These are phyloP conservation scores for Drosophila mayri DNA, from an alignment of 1,140 invertebrate genomes.

Conservation along the genomic window DNA sequence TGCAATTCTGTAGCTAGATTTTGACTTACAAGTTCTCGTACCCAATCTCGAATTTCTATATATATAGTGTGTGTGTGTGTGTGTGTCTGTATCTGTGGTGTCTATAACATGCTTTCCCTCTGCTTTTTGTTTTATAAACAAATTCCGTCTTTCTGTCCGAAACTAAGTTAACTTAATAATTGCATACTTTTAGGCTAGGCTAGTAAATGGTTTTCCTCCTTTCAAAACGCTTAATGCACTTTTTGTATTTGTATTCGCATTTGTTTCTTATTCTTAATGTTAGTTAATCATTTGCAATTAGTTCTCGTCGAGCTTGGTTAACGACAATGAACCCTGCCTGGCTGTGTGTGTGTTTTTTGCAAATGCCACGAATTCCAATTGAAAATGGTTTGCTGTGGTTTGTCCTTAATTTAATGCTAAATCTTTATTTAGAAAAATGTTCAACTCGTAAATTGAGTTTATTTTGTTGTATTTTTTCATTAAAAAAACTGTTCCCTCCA, in stretches of 20 bases:
- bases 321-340: constrained; percentile 39
- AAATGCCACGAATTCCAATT: constrained; percentile 31
- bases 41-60: constrained; percentile 39
- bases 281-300: constrained; percentile 35
- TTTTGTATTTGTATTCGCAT: constrained; percentile 61
- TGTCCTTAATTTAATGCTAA: constrained; percentile 44
- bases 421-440: constrained; percentile 71
- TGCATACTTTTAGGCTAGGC: constrained; percentile 79
- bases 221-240: constrained; percentile 72
- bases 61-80: constrained; percentile 19
- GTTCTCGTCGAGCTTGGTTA: constrained; percentile 57
- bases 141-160: constrained; percentile 19
- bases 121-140: constrained; percentile 75
- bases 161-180: constrained; percentile 80
- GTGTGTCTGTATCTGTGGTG: constrained; percentile 36
- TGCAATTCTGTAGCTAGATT: constrained; percentile 81
- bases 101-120: constrained; percentile 44
- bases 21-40: constrained; percentile 63
- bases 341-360: constrained; percentile 11
- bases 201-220: constrained; percentile 70
- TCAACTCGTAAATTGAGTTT: constrained; percentile 77
- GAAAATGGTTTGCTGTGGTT: constrained; percentile 23
- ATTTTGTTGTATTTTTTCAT: constrained; percentile 40
- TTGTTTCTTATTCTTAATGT: constrained; percentile 19
- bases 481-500: constrained; percentile 79